These are phyloP conservation scores for Drosophila cyrtoloma DNA, from an alignment of 2,888 invertebrate species.

Conservation along the genomic window DNA sequence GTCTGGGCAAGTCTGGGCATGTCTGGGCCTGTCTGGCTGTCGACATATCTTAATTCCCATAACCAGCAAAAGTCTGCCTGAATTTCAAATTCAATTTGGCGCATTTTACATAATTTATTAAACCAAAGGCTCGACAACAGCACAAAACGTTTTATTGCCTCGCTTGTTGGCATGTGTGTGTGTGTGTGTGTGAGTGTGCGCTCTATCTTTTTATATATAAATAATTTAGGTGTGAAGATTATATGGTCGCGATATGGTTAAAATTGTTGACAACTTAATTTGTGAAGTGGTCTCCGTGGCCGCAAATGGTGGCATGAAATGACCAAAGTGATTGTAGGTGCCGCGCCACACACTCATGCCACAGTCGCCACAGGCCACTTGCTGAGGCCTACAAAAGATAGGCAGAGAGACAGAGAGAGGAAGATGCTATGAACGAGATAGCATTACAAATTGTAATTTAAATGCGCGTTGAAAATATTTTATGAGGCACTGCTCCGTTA, in stretches of 20 bases:
- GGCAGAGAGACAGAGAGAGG: background rate
- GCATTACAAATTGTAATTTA: conserved; percentile 68
- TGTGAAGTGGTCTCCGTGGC: conserved; percentile 71
- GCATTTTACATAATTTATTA: conserved; percentile 82
- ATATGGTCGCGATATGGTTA: conserved; percentile 75
- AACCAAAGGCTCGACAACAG: conserved; percentile 72
- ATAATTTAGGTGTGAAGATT: conserved; percentile 82
- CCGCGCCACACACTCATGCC: conserved; percentile 4
- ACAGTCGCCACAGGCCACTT: conserved; percentile 32
- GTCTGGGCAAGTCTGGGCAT: conserved; percentile 13
- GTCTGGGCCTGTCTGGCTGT: conserved; percentile 43
- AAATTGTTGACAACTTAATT: conserved; percentile 82
- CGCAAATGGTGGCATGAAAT: conserved; percentile 57
- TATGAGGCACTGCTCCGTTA: conserved; percentile 32
- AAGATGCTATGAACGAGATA: background rate
- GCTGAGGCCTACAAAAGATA: conserved; percentile 18
- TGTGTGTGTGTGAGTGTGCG: conserved; percentile 28
- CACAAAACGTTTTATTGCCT: conserved; percentile 75
- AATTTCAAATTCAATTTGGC: conserved; percentile 82
- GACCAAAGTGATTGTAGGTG: conserved; percentile 49
- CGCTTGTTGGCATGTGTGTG: conserved; percentile 25
- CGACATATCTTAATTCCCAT: conserved; percentile 80
- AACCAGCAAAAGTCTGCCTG: conserved; percentile 77
- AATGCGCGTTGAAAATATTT: conserved; percentile 57
- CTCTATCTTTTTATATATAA: conserved; percentile 63